Percentiles rank a stretch among this genome's conserved stretches.
phyloP scores from a whole-genome alignment of 2,113 vertebrate species.

The Odocoileus hemionus region DNA sequence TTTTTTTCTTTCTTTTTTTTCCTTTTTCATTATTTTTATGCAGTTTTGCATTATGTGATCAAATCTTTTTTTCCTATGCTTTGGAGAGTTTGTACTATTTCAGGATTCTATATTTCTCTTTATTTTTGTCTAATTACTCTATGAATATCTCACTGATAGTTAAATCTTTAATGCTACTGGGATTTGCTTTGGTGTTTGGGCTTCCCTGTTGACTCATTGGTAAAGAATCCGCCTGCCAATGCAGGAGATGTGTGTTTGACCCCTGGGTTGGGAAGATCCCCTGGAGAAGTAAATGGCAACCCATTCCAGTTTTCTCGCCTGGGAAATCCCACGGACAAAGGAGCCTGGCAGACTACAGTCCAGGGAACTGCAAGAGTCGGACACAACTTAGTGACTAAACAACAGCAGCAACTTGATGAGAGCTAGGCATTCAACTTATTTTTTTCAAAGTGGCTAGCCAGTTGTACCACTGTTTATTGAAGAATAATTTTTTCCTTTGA shows the following conservation, averaged over 20 bases:
- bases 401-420: neutral
- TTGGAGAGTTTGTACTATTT: neutral
- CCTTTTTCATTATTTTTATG: neutral
- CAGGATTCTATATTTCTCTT: neutral
- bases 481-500: neutral
- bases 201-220: neutral
- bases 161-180: neutral
- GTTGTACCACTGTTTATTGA: neutral
- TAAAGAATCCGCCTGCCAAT: neutral
- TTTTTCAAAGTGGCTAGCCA: neutral
- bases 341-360: neutral
- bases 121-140: neutral
- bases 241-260: neutral
- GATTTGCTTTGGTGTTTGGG: slow-evolving; percentile 6
- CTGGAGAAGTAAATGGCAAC: neutral
- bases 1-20: neutral
- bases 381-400: neutral
- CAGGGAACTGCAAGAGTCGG: neutral
- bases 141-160: neutral
- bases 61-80: neutral
- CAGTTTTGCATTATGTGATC: neutral
- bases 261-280: neutral
- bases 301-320: neutral
- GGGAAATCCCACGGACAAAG: neutral
- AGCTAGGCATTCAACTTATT: neutral